These are phyloP conservation scores for Ctenodactylus gundi DNA, from an alignment of 2,113 vertebrate species.

Conservation along the genomic window DNA sequence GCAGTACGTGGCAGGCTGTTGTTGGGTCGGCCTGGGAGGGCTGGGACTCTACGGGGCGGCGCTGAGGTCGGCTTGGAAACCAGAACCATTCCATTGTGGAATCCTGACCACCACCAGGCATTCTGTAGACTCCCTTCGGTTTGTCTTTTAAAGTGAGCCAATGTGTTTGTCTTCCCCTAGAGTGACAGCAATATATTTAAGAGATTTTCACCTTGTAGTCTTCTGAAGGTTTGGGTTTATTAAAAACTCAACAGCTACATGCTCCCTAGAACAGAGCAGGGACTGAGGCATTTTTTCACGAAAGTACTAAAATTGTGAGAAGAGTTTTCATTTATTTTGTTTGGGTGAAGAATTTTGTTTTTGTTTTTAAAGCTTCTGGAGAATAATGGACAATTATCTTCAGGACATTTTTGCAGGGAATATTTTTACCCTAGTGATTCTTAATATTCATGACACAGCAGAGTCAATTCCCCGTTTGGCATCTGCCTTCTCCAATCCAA, in stretches of 20 bases:
- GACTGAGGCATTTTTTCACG: neutral
- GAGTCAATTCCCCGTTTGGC: neutral
- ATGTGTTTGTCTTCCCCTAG: neutral
- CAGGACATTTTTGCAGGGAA: neutral
- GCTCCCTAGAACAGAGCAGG: neutral
- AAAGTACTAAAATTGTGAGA: neutral
- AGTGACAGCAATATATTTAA: fast-evolving
- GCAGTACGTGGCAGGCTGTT: constrained; percentile 85
- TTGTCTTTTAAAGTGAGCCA: neutral
- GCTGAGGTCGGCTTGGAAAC: neutral
- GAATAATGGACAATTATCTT: neutral
- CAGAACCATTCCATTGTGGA: neutral
- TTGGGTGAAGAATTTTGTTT: constrained; percentile 49
- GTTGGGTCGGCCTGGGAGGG: neutral
- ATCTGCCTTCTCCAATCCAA: neutral
- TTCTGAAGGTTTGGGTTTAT: neutral
- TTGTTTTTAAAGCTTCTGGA: constrained; percentile 37
- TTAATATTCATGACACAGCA: neutral
- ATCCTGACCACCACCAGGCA: neutral
- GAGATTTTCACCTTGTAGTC: no score
- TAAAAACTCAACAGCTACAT: neutral
- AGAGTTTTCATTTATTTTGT: constrained; percentile 21
- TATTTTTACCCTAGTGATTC: neutral
- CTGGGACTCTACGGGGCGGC: neutral
- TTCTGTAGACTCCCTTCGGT: neutral